These are phyloP conservation scores for Pluvianellus socialis DNA, from an alignment of 2,113 vertebrate genomes.

Conservation along the genomic window DNA sequence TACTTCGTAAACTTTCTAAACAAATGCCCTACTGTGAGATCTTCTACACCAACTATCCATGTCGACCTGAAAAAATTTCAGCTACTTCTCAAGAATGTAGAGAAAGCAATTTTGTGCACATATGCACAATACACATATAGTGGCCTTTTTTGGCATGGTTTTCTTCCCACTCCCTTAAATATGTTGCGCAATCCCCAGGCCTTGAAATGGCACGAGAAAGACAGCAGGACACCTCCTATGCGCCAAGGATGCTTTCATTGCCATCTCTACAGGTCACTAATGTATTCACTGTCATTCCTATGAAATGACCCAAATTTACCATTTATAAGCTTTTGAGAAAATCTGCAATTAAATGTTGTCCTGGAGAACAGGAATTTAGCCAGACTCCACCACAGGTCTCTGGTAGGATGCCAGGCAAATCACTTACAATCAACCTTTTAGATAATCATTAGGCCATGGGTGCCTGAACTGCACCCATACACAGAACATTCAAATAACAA, in stretches of 20 bases:
- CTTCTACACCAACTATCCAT: rapidly evolving
- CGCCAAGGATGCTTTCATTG: background rate
- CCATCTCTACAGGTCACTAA: slow-evolving; percentile 30
- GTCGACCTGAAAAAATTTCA: background rate
- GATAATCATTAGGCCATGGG: no score
- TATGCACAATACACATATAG: rapidly evolving
- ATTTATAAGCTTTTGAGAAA: background rate
- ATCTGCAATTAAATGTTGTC: background rate
- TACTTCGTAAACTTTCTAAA: background rate
- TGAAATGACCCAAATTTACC: background rate
- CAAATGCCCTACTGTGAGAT: background rate
- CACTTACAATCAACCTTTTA: background rate
- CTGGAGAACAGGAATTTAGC: background rate
- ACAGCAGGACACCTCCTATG: background rate
- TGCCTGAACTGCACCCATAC: background rate
- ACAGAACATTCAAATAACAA: background rate
- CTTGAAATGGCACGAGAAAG: background rate
- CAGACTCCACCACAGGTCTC: background rate
- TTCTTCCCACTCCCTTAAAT: background rate
- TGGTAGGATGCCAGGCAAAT: background rate
- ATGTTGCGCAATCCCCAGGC: background rate
- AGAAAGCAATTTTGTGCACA: background rate
- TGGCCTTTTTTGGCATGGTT: background rate
- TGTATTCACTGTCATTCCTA: background rate
- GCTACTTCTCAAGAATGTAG: background rate